Evolutionary conservation across 2,797 vertebrate genomes (phyloP).

Genomic region (Eurystomus glaucurus): DNA sequence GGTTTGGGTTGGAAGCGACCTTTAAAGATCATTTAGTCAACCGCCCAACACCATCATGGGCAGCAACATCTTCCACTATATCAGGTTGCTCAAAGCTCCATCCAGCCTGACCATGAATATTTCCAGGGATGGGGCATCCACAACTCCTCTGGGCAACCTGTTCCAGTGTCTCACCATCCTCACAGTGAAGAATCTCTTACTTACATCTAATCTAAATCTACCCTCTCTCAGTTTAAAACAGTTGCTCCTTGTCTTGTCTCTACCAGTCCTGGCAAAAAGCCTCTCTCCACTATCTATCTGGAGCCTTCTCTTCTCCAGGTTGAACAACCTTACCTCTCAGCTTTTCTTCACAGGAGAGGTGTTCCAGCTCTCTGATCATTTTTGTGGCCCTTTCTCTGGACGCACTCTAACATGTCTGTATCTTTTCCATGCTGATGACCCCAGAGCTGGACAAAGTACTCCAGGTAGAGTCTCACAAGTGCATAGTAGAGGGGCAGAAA

Average conservation of each 20-base stretch:
- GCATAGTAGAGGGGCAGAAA: not conserved
- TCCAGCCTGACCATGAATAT: not conserved
- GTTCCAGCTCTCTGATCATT: not conserved
- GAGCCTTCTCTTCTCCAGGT: not conserved
- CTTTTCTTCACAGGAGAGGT: accelerated
- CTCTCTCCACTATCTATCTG: not conserved
- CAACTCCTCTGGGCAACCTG: not conserved
- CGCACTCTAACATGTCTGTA: accelerated
- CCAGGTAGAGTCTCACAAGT: not conserved
- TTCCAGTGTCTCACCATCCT: not conserved
- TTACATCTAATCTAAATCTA: not conserved
- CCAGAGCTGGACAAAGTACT: accelerated
- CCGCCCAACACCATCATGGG: too few species aligned
- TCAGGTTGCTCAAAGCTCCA: not conserved
- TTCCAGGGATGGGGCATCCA: not conserved
- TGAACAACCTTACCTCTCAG: not conserved
- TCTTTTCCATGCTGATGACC: not conserved
- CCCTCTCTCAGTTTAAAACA: not conserved
- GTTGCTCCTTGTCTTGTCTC: not conserved
- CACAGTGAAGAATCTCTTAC: not conserved
- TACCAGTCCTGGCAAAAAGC: not conserved
- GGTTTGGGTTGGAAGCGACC: not conserved
- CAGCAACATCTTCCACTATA: not conserved
- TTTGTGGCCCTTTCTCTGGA: not conserved
- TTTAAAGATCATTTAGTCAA: not conserved